Evolutionary conservation across 1,140 invertebrate genomes (phyloP), one percentile per base, ranked within the genome.

Genomic region (Bradynema listronoti): DNA sequence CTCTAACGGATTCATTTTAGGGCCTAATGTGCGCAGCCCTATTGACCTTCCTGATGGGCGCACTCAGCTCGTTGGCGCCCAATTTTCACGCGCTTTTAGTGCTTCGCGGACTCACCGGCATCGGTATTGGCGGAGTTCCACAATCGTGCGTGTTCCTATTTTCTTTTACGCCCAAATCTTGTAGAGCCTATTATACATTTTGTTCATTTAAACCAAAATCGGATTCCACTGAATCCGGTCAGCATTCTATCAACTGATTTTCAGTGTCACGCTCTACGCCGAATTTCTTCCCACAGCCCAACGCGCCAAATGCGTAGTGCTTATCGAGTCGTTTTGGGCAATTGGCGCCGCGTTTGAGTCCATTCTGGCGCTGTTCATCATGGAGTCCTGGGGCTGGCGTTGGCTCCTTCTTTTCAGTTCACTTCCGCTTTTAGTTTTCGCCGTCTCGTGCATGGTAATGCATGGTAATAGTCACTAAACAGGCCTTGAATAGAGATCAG

Each of bases 321-420:
- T 94, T 63, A 83, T 94, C 57, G 91, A 95, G 88, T 89, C 90
- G 82, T 95, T 94, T 80, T 95, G 91, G 90, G 90, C 90, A 1
- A 82, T 94, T 41, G 91, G 91, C 43, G 89, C 90, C 7, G 69
- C 65, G 29, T 78, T 76, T 33, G 73, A 75, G 45, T 61, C 93
- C 22, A 84, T 90, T 22, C 80, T 95, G 55, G 91, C 91, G 22
- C 81, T 94, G 49, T 83, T 89, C 25, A 85, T 95, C 29, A 94
- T 94, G 87, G 90, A 90, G 4, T 87, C 86, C 6, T 83, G 90
- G 58, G 91, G 90, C 27, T 92, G 91, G 85, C 83, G 88, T 75
- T 92, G 89, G 85, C 83, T 95, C 14, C 82, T 95, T 24, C 87
- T 85, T 24, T 80, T 94, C 4, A 93, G 90, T 2, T 87, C 90